Base-by-base conservation (phyloP, 2,888 invertebrate genomes). In the Lomographa bimaculata region DNA sequence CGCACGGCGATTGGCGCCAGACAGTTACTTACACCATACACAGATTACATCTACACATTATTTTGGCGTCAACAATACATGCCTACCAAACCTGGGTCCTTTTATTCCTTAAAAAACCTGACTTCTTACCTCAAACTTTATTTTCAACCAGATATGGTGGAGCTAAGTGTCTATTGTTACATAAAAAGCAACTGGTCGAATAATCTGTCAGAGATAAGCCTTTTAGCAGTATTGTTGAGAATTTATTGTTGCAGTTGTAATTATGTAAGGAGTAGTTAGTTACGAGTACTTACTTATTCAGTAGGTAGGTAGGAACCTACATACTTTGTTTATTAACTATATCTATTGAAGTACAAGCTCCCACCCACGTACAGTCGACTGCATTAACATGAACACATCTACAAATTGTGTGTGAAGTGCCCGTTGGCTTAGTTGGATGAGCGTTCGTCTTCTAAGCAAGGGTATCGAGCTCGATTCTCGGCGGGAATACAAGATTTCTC, bases 41-140 rank as follows among this genome's bases (percentile, higher is more conserved):
- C 65, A 76, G 84, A 85, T 86, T 80, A 77, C 81, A 83, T 84
- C 82, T 82, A 68, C 60, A 70, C 64, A 66, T 68, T 72, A 75
- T 77, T 83, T 83, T 75, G 77, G 76, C 71, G 71, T 65, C 71
- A 75, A 82, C 80, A 80, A 80, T 80, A 80, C 82, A 76, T 82
- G 83, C 77, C 70, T 64, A 51, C 84, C 85, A 59, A 81, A 72
- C 78, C 70, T 51, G 81, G 82, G 38, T 26, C 51, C 62, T 57
- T 64, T 76, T 69, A 64, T 64, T 51, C 65, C 67, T 72, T 70
- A 66, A 64, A n/a, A 64, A 52, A 72, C 60, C 48, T 51, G 40
- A 59, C 58, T 71, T 73, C 75, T 74, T 69, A 64, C 64, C 71
- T 63, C 64, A 69, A 72, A 63, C 67, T 60, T 64, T 71, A 74